Percentiles rank a stretch among this genome's conserved stretches.
Evolutionary conservation across 2,888 invertebrate genomes (phyloP).

Genomic region (Ormyrus thymus): DNA sequence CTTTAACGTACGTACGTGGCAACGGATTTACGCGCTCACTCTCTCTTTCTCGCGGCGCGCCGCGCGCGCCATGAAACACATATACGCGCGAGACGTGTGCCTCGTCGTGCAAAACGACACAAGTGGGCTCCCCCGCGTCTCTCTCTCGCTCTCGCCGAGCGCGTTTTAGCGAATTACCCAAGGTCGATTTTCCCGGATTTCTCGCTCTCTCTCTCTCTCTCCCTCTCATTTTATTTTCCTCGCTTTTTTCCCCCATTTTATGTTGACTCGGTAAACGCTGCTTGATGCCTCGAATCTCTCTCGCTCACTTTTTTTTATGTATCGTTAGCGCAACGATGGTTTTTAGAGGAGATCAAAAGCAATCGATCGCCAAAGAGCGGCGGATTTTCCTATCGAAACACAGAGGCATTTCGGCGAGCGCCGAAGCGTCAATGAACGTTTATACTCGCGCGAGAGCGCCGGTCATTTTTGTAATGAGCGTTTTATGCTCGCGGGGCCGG

Average conservation of each 20-base stretch:
- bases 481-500: neutral
- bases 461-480: constrained; percentile 8
- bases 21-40: constrained; percentile 46
- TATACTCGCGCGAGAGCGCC: neutral
- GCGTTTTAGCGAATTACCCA: constrained; percentile 44
- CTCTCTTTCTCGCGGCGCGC: constrained; percentile 24
- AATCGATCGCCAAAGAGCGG: constrained; percentile 20
- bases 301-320: constrained; percentile 21
- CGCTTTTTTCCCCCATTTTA: constrained; percentile 6
- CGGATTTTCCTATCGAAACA: constrained; percentile 21
- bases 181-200: constrained; percentile 50
- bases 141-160: neutral
- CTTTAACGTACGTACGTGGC: constrained; percentile 54
- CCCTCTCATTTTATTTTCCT: constrained; percentile 17
- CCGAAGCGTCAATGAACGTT: constrained; percentile 11
- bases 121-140: constrained; percentile 28
- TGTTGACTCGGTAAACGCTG: constrained; percentile 43
- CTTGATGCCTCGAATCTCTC: constrained; percentile 15
- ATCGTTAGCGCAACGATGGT: constrained; percentile 33
- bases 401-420: neutral
- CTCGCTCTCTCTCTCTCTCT: neutral
- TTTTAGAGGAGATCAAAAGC: constrained; percentile 43
- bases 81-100: constrained; percentile 11
- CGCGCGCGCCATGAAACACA: constrained; percentile 25
- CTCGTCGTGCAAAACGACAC: constrained; percentile 32